phyloP scores from a whole-genome alignment of 1,140 invertebrate genomes.

The Marisa cornuarietis region DNA sequence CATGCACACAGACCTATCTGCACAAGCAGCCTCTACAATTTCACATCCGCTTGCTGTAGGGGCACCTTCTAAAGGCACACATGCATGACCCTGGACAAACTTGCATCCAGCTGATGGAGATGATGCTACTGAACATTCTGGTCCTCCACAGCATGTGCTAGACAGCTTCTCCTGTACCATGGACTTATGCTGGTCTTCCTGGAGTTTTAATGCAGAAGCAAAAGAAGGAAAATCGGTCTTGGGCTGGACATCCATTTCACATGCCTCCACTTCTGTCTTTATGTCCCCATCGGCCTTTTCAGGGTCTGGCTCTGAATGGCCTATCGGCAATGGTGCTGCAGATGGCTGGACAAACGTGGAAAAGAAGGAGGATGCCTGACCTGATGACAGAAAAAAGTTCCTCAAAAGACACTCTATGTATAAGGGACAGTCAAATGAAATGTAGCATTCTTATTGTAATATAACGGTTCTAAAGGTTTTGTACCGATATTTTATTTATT shows the following conservation, averaged over 20 bases:
- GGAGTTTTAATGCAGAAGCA: not conserved
- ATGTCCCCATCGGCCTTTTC: not conserved
- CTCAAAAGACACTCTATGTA: too few relatives aligned
- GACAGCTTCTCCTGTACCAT: too few relatives aligned
- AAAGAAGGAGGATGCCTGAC: conserved; percentile 14
- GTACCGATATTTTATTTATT: not conserved
- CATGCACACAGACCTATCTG: too few relatives aligned
- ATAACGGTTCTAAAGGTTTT: not conserved
- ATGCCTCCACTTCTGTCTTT: not conserved
- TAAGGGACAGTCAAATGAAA: not conserved
- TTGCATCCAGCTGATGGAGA: too few relatives aligned
- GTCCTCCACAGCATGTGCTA: too few relatives aligned
- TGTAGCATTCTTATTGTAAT: not conserved
- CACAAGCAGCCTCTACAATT: too few relatives aligned
- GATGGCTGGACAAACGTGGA: conserved; percentile 3
- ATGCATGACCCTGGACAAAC: too few relatives aligned
- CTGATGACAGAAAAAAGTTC: not conserved
- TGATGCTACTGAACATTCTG: too few relatives aligned
- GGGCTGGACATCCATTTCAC: not conserved
- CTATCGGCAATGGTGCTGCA: not conserved
- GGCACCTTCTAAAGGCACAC: too few relatives aligned
- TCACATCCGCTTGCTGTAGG: too few relatives aligned
- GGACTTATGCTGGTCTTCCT: not conserved
- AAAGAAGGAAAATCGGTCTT: not conserved
- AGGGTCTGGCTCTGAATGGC: not conserved